Percentiles rank a stretch among this genome's conserved stretches.
phyloP scores from a whole-genome alignment of 1,140 invertebrate species.

The Drosophila mauritiana region DNA sequence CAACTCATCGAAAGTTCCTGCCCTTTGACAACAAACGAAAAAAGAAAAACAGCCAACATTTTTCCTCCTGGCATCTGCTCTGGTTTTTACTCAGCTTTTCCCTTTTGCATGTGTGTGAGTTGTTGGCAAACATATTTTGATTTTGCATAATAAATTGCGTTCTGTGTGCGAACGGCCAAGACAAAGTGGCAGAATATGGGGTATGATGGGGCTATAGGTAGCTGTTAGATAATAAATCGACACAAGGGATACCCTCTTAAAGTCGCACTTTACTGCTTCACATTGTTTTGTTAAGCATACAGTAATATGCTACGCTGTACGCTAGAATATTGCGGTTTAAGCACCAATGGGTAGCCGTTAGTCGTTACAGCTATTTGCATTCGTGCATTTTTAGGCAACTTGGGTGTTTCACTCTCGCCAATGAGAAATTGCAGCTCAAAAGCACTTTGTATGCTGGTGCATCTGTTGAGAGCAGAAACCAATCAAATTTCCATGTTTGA shows the following conservation, averaged over 20 bases:
- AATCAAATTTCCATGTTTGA: conserved; percentile 54
- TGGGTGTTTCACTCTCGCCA: background rate
- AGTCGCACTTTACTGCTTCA: too few relatives aligned
- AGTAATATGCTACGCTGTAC: too few relatives aligned
- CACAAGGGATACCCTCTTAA: background rate
- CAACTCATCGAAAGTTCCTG: conserved; percentile 1
- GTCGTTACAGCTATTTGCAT: background rate
- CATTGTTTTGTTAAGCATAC: too few relatives aligned
- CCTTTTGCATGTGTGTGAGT: background rate
- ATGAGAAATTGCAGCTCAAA: conserved; percentile 9
- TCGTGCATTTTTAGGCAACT: background rate
- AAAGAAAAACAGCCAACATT: background rate
- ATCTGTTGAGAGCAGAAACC: conserved; percentile 28
- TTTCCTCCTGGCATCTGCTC: background rate
- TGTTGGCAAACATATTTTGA: conserved; percentile 46
- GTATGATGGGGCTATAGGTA: background rate
- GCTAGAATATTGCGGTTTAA: too few relatives aligned
- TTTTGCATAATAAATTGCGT: conserved; percentile 66
- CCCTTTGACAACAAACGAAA: too few relatives aligned
- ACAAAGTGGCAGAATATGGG: conserved; percentile 6
- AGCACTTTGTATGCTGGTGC: conserved; percentile 12
- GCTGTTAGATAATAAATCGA: background rate
- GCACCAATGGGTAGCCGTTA: background rate
- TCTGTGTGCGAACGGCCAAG: conserved; percentile 23
- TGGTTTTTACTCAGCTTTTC: background rate